Evolutionary conservation across 2,888 invertebrate genomes (phyloP).

Genomic region (Apodemia hepburni): DNA sequence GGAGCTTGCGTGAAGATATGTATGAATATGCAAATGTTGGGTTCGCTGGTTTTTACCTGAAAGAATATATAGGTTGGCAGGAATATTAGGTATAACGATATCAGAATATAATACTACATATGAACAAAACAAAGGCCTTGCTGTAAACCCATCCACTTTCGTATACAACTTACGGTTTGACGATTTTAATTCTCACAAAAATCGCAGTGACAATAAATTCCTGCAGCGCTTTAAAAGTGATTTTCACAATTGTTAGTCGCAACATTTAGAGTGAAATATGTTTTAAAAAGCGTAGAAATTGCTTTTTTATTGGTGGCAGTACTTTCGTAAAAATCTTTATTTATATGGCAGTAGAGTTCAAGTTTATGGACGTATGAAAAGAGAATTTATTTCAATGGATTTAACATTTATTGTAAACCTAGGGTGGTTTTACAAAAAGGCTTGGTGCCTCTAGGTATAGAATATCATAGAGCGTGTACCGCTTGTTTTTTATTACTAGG

Average conservation of each 20-base stretch:
- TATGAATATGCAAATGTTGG: too few species aligned
- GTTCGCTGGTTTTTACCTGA: too few species aligned
- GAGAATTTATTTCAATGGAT: slow-evolving; percentile 11
- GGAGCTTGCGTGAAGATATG: too few species aligned
- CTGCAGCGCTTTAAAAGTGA: slow-evolving; percentile 3
- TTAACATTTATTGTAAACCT: slow-evolving; percentile 8
- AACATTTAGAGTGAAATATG: slow-evolving; percentile 13
- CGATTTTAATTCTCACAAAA: slow-evolving; percentile 11
- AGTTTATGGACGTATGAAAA: slow-evolving; percentile 4
- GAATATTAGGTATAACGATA: too few species aligned
- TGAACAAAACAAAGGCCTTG: not conserved
- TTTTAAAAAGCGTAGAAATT: slow-evolving; percentile 13
- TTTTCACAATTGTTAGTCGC: slow-evolving; percentile 13
- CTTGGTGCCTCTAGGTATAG: not conserved
- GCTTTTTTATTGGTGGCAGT: slow-evolving; percentile 5
- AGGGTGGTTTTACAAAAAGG: slow-evolving; percentile 4
- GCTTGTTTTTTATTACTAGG: too few species aligned
- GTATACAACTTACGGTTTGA: not conserved
- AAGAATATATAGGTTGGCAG: too few species aligned
- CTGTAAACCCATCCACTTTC: not conserved
- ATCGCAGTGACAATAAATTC: slow-evolving; percentile 3
- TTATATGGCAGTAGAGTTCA: slow-evolving; percentile 6
- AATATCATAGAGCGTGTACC: not conserved
- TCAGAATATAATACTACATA: too few species aligned
- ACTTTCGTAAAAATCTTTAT: slow-evolving; percentile 1